phyloP scores from a whole-genome alignment of 2,888 invertebrate genomes.

The Ennomos erosarius region DNA sequence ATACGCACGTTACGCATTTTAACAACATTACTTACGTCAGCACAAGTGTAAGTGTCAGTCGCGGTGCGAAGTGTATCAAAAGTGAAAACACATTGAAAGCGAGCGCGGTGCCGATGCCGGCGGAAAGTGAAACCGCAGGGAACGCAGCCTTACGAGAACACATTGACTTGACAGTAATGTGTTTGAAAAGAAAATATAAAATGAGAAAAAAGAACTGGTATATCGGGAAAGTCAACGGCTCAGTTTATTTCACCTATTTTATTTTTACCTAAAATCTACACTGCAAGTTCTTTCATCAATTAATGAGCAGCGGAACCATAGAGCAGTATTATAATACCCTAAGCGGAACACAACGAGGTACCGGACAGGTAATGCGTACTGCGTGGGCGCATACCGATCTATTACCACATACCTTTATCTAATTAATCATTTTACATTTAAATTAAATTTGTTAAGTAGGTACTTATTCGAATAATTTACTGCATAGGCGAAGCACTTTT shows the following conservation, averaged over 20 bases:
- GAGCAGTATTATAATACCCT: too few species aligned
- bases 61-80: slow-evolving; percentile 36
- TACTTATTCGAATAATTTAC: too few species aligned
- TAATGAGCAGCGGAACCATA: neutral
- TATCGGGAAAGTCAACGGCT: too few species aligned
- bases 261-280: too few species aligned
- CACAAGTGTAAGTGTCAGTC: slow-evolving; percentile 14
- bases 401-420: slow-evolving; percentile 18
- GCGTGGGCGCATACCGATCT: slow-evolving; percentile 20
- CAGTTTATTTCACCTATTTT: too few species aligned
- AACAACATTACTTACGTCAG: slow-evolving; percentile 36
- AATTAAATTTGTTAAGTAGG: slow-evolving; percentile 12
- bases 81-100: slow-evolving; percentile 44
- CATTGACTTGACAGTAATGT: slow-evolving; percentile 18
- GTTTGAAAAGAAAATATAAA: slow-evolving; percentile 19
- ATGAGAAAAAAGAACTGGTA: neutral
- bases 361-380: slow-evolving; percentile 19
- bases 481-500: too few species aligned
- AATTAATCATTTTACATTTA: too few species aligned
- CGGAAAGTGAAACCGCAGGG: slow-evolving; percentile 46
- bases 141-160: slow-evolving; percentile 32
- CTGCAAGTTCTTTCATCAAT: neutral
- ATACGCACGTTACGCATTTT: slow-evolving; percentile 30
- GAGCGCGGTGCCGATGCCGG: slow-evolving; percentile 24
- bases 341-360: slow-evolving; percentile 12